These are phyloP conservation scores for Prochilodus magdalenae DNA, from an alignment of 2,113 vertebrate species.

Conservation along the genomic window DNA sequence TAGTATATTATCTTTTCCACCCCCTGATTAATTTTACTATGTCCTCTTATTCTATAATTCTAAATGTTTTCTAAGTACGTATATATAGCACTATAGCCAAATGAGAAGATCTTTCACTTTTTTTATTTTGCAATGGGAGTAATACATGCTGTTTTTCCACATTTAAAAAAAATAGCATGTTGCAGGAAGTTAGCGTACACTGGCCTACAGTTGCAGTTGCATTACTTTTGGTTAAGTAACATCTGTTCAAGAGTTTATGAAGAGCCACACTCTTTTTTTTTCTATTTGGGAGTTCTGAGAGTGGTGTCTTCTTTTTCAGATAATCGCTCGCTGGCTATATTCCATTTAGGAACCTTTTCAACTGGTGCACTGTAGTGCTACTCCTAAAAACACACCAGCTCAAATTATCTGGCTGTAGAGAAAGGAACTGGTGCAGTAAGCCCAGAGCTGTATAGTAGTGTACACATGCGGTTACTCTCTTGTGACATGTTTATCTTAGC, in stretches of 20 bases:
- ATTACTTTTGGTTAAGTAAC: background rate
- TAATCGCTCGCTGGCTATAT: background rate
- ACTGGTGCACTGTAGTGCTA: background rate
- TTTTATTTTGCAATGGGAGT: background rate
- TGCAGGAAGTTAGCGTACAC: background rate
- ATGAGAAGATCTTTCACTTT: background rate
- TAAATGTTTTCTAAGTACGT: background rate
- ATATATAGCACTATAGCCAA: background rate
- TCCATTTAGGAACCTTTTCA: background rate
- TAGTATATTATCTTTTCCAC: no score
- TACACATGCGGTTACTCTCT: background rate
- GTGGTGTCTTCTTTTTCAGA: background rate
- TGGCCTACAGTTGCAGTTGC: background rate
- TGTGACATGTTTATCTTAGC: conserved; percentile 11
- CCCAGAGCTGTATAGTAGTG: background rate
- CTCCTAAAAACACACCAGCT: background rate
- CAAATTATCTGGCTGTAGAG: background rate
- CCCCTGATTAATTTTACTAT: no score
- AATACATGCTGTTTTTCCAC: background rate
- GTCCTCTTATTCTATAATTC: no score
- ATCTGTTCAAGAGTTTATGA: background rate
- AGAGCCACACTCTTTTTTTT: background rate
- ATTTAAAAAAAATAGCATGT: background rate
- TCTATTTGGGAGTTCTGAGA: background rate
- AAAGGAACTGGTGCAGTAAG: no score